Evolutionary conservation across 2,888 invertebrate species (phyloP).

Genomic region (Pegoplata infirma): DNA sequence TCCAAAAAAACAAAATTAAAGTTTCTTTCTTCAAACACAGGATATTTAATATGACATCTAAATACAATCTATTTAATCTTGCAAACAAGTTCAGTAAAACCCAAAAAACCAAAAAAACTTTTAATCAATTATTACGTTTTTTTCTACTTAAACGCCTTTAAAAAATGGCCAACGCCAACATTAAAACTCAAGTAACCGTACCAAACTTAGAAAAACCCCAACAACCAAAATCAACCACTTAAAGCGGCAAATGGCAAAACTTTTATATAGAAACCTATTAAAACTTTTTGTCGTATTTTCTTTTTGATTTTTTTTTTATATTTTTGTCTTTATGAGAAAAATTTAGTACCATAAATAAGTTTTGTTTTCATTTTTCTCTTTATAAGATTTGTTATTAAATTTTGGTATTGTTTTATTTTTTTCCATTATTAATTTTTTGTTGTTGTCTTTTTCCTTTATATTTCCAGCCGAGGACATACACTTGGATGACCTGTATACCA

Average conservation of each 20-base stretch:
- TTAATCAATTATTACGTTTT: not conserved
- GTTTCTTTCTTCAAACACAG: too few relatives aligned
- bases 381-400: not conserved
- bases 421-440: constrained; percentile 4
- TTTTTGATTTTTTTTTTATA: not conserved
- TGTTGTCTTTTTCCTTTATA: constrained; percentile 44
- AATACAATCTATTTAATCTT: not conserved
- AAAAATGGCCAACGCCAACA: not conserved
- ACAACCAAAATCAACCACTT: not conserved
- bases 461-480: constrained; percentile 77
- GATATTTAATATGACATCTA: too few relatives aligned
- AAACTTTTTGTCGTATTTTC: not conserved
- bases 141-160: not conserved
- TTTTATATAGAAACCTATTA: not conserved
- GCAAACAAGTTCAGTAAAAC: too few relatives aligned
- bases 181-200: not conserved
- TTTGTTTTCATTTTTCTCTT: not conserved
- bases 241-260: not conserved
- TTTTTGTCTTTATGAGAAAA: not conserved
- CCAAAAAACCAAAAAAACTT: not conserved
- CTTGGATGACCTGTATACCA: constrained; percentile 77
- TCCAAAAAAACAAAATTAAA: too few relatives aligned
- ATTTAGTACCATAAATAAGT: not conserved
- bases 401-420: constrained; percentile 16
- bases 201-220: not conserved